A percentile compares a stretch with the other conserved stretches of the same genome.
Conservation (phyloP, 2,113 vertebrate species). For the Varanus salvator region DNA sequence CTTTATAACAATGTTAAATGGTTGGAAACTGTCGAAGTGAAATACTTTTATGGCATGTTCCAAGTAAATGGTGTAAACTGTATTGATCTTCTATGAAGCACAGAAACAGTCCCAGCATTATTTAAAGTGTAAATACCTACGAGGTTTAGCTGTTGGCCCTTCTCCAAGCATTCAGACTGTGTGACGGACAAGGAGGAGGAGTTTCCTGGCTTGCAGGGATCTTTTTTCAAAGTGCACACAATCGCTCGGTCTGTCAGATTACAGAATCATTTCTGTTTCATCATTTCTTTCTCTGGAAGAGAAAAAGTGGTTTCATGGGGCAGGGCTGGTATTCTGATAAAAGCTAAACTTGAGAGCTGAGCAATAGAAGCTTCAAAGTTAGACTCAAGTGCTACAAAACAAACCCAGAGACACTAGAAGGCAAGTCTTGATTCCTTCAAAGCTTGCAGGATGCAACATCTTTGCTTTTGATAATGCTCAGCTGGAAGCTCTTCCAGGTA, state of each 20-base stretch:
- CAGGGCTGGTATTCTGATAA: conserved; percentile 14
- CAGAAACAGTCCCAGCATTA: conserved; percentile 63
- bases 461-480: conserved; percentile 16
- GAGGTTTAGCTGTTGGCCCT: conserved; percentile 67
- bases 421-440: conserved; percentile 21
- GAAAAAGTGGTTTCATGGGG: conserved; percentile 25
- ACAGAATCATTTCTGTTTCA: conserved; percentile 45
- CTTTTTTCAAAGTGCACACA: conserved; percentile 50
- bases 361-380: conserved; percentile 47
- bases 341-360: conserved; percentile 42
- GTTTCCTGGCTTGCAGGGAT: conserved; percentile 42
- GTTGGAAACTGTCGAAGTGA: conserved; percentile 66
- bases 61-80: conserved; percentile 67
- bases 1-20: conserved; percentile 75
- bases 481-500: conserved; percentile 23
- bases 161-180: conserved; percentile 47
- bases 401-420: conserved; percentile 34
- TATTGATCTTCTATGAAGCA: conserved; percentile 76
- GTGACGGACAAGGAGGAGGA: not conserved
- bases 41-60: conserved; percentile 67
- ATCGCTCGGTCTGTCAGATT: conserved; percentile 14
- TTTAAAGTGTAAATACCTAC: conserved; percentile 74
- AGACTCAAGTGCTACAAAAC: conserved; percentile 25
- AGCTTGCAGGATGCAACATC: not conserved
- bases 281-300: conserved; percentile 19